These are phyloP conservation scores for Alectoris magna DNA, from an alignment of 2,797 vertebrate genomes.

Conservation along the genomic window DNA sequence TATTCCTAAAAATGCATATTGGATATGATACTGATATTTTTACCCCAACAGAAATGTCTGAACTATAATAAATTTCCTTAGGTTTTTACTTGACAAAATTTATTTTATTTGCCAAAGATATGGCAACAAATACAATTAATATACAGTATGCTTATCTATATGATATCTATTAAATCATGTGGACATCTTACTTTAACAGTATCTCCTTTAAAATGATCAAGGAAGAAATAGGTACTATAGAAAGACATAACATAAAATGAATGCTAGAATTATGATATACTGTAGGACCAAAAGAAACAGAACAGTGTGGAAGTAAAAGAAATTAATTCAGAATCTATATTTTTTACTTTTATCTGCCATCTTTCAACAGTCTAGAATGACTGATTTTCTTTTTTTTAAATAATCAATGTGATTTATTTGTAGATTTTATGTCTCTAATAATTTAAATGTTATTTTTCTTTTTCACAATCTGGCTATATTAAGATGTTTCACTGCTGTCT, in stretches of 20 bases:
- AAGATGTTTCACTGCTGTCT: neutral
- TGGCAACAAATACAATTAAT: neutral
- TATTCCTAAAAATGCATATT: neutral
- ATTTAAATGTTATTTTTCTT: neutral
- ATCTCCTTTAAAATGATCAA: neutral
- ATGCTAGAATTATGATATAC: neutral
- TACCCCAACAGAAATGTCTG: neutral
- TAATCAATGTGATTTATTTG: neutral
- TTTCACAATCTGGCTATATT: neutral
- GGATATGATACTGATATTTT: neutral
- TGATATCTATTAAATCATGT: neutral
- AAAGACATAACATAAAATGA: neutral
- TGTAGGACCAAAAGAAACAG: neutral
- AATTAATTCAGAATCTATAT: accelerated
- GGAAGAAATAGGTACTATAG: neutral
- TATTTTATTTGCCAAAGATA: neutral
- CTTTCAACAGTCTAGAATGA: neutral
- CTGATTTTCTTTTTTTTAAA: too few relatives aligned
- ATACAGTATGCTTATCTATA: neutral
- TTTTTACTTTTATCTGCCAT: neutral
- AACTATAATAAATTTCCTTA: neutral
- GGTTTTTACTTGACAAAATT: neutral
- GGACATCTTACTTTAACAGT: neutral
- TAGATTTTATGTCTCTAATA: neutral
- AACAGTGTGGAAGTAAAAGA: neutral